Evolutionary conservation across 2,797 vertebrate genomes (phyloP), one percentile per base, ranked within the genome.

Genomic region (Aselliscus stoliczkanus): DNA sequence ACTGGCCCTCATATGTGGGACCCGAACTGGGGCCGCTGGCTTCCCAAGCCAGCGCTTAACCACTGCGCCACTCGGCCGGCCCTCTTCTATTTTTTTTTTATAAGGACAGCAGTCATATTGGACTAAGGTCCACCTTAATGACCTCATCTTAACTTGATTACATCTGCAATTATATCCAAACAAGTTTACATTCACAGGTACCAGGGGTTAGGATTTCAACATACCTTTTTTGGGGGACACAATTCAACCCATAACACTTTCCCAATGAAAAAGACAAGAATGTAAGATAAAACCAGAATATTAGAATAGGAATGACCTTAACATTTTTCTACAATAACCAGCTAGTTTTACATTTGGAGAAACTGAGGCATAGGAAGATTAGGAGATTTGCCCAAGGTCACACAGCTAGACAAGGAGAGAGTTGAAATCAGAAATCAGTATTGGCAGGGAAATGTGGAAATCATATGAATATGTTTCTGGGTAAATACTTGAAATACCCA

Each of bases 101-200:
- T 47, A 81, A 76, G 25, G 60, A 84, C 42, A 67, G 8, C 58
- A 52, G 39, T 72, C 25, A 21, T 67, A 84, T 21, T 62, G 18
- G 50, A 70, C 47, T 90, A 69, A 31, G 54, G 62, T 34, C 20
- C n/a, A 79, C 10, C 44, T n/a, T 87, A 56, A 93, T 60, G 37
- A 81, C 37, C 18, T 90, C 15, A 65, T 60, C 29, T 95, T 90
- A 82, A 65, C 56, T 81, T 72, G 81, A 83, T 96, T 86, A 85
- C 31, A 27, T 62, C 17, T 90, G 42, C 60, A 80, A 56, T 86
- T 94, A 96, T 93, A 80, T 92, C 73, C 60, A 93, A 86, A 64
- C 86, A 56, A 86, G 31, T 31, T 81, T 20, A 50, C 29, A 31
- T 64, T 92, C 44, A 79, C 3, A 82, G 52, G 44, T 42, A 75